A percentile compares a stretch with the other conserved stretches of the same genome.
Evolutionary conservation across 2,888 invertebrate genomes (phyloP).

Genomic region (Parnassius smintheus): DNA sequence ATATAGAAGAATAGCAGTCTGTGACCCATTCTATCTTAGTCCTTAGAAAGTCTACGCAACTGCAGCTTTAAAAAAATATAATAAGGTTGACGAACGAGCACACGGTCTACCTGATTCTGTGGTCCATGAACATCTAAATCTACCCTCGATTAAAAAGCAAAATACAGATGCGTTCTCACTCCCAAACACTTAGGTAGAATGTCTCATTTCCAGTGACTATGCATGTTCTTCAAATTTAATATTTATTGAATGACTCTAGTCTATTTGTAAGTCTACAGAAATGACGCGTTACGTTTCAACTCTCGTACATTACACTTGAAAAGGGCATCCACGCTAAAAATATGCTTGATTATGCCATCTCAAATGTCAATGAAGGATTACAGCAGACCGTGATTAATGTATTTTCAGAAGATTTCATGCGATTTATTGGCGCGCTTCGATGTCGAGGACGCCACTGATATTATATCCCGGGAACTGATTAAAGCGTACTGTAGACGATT

Average conservation of each 20-base stretch:
- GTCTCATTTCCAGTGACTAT: too few species aligned
- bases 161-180: too few species aligned
- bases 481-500: not conserved
- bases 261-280: not conserved
- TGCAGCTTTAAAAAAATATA: too few species aligned
- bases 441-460: slow-evolving; percentile 3
- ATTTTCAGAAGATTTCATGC: slow-evolving; percentile 15
- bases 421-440: slow-evolving; percentile 5
- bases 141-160: too few species aligned
- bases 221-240: not conserved
- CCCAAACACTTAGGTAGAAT: too few species aligned
- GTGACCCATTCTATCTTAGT: too few species aligned
- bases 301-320: slow-evolving; percentile 12
- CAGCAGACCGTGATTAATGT: slow-evolving; percentile 16
- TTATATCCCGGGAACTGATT: not conserved
- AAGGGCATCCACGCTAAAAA: slow-evolving; percentile 17
- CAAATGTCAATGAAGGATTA: slow-evolving; percentile 18
- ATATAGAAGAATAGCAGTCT: too few species aligned
- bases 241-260: slow-evolving; percentile 1
- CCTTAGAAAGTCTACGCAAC: too few species aligned
- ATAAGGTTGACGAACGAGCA: too few species aligned
- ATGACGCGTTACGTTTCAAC: slow-evolving; percentile 7
- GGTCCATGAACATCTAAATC: too few species aligned
- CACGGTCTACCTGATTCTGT: too few species aligned
- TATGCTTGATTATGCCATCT: slow-evolving; percentile 22